Base-by-base conservation (phyloP, 2,888 invertebrate species). In the Caenorhabditis macrosperma region DNA sequence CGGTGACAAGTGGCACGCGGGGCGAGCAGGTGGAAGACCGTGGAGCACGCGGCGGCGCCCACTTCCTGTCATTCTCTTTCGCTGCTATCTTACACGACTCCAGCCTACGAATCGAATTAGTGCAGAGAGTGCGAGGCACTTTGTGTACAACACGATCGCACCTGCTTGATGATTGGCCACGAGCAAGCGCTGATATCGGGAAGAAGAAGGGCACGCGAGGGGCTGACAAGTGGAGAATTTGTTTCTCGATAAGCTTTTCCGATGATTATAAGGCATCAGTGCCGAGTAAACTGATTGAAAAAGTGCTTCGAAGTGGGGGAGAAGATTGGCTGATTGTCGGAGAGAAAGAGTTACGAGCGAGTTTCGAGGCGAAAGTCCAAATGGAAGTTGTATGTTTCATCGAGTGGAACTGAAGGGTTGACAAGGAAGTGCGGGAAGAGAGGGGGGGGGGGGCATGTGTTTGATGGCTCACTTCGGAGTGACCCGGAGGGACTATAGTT, bases 221-320 rank as follows among this genome's bases (percentile, higher is more conserved):
- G 64, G 38, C 55, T 59, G 68, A 46, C 57, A 68, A 57, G 52
- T 28, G 17, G 44, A 17, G 44, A n/a, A 44, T 17, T 44, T 28
- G 26, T 69, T 69, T 52, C 52, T 69, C 41, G 60, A 60, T 60
- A 69, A 50, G 68, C 68, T 38, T 38, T 59, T 59, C 28, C 50
- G 57, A 68, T 59, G 60, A 44, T 41, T 69, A 60, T 69, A 60
- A 69, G 60, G 69, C 48, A 60, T 52, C 69, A 60, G 9, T 52
- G 60, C 38, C 68, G 50, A 44, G 67, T 48, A 68, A 48, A 59
- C 48, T 35, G 22, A 33, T 24, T 69, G 48, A 48, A 68, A 68
- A 68, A 68, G 66, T 67, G 55, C 66, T 44, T 55, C 44, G 66
- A 55, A 38, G 38, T 52, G 52, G 10, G 7, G 33, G 12, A 24